Percentiles rank a stretch among this genome's conserved stretches.
These are phyloP conservation scores for Erythrolamprus reginae DNA, from an alignment of 2,113 vertebrate genomes.

Conservation along the genomic window DNA sequence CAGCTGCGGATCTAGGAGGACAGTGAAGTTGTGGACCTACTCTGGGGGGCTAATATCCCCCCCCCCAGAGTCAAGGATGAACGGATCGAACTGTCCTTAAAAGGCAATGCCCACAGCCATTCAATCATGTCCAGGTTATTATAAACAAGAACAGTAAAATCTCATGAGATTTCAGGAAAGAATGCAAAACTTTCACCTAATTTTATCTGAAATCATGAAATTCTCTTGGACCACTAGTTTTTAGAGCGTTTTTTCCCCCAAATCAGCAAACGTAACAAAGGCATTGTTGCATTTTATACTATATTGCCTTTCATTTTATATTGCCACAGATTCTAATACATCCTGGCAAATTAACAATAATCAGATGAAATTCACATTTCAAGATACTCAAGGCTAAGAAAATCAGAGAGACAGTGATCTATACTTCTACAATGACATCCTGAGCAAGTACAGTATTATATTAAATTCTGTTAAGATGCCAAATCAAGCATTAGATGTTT, in stretches of 20 bases:
- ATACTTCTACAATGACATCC: constrained; percentile 9
- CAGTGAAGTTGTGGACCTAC: too few relatives aligned
- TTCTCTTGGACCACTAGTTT: neutral
- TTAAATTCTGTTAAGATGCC: neutral
- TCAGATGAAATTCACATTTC: neutral
- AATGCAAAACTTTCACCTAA: neutral
- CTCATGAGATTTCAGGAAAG: neutral
- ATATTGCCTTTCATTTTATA: neutral
- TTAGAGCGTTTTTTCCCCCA: rapidly evolving
- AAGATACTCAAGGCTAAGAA: neutral
- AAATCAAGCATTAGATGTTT: neutral
- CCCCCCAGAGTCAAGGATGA: too few relatives aligned
- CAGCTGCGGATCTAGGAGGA: too few relatives aligned
- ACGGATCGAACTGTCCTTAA: too few relatives aligned
- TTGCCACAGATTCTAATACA: neutral
- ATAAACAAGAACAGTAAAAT: neutral
- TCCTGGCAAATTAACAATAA: neutral
- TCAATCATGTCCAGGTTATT: too few relatives aligned
- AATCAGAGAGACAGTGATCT: constrained; percentile 12
- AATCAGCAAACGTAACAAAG: neutral
- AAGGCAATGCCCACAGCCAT: too few relatives aligned
- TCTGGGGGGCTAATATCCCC: too few relatives aligned
- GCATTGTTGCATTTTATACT: neutral
- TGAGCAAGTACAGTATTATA: neutral
- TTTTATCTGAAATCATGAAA: neutral